Percentiles rank a stretch among this genome's conserved stretches.
These are phyloP conservation scores for Harpagoxenus sublaevis DNA, from an alignment of 2,888 invertebrate species.

Conservation along the genomic window DNA sequence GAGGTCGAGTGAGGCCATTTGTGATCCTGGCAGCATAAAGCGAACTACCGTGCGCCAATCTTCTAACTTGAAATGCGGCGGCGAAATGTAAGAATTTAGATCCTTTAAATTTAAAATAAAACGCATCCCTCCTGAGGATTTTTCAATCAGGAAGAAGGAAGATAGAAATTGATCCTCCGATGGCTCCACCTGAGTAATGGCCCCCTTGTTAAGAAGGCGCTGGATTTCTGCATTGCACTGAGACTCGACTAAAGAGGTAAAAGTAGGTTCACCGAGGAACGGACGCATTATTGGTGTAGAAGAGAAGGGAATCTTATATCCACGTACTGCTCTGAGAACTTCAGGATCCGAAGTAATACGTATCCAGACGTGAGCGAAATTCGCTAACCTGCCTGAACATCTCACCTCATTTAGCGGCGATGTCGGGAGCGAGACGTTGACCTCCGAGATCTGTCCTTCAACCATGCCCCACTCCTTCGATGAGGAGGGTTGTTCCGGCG, in stretches of 20 bases:
- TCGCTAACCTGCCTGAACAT: background rate
- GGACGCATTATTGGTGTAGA: background rate
- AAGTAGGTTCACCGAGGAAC: background rate
- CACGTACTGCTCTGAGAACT: background rate
- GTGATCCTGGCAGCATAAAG: background rate
- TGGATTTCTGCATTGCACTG: background rate
- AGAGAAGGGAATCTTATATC: background rate
- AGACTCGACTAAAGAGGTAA: background rate
- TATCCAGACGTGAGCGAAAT: background rate
- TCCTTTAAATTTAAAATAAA: background rate
- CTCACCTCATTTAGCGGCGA: background rate
- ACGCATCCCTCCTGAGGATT: background rate
- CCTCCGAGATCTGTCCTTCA: background rate
- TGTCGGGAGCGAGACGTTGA: background rate
- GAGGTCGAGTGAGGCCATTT: conserved; percentile 33
- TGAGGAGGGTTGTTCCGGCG: background rate
- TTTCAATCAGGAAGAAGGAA: background rate
- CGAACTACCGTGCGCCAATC: background rate
- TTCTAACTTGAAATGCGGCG: background rate
- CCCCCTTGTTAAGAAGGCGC: background rate
- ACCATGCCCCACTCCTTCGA: background rate
- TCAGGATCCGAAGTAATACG: background rate
- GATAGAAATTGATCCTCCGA: background rate
- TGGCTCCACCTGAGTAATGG: background rate
- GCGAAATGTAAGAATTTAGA: background rate